Evolutionary conservation across 2,888 invertebrate species (phyloP).

Genomic region (Melipona beecheii): DNA sequence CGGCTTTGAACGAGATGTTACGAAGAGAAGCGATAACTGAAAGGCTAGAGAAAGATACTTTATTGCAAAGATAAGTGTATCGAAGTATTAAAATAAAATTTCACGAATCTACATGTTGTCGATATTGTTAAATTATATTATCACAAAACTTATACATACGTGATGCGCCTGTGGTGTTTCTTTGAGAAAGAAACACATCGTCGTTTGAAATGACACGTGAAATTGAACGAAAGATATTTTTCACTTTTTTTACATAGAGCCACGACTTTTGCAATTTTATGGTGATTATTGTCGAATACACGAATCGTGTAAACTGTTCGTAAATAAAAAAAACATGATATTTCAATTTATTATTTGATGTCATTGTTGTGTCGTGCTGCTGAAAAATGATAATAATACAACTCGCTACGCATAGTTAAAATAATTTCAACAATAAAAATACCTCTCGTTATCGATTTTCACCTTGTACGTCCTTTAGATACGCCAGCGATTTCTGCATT

Average conservation of each 20-base stretch:
- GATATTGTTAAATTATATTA: slow-evolving; percentile 43
- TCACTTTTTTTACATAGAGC: not conserved
- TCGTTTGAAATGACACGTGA: not conserved
- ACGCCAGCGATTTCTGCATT: not conserved
- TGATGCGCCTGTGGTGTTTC: not conserved
- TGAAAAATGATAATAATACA: not conserved
- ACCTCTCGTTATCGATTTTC: not conserved
- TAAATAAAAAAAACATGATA: slow-evolving; percentile 16
- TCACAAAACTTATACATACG: not conserved
- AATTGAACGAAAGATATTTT: not conserved
- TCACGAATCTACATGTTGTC: slow-evolving; percentile 53
- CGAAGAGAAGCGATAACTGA: slow-evolving; percentile 49
- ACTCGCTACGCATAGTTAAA: not conserved
- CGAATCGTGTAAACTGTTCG: slow-evolving; percentile 25
- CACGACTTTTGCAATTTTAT: slow-evolving; percentile 19
- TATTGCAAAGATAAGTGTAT: slow-evolving; percentile 61
- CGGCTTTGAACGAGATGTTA: slow-evolving; percentile 47
- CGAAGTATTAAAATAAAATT: slow-evolving; percentile 65
- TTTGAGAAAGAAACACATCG: not conserved
- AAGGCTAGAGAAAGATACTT: slow-evolving; percentile 55
- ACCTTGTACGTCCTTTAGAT: not conserved
- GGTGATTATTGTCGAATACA: slow-evolving; percentile 2
- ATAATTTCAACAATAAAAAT: not conserved
- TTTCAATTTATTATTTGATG: not conserved
- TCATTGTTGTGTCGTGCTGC: not conserved